These are phyloP conservation scores for Cottus gobio DNA, from an alignment of 2,113 vertebrate species.

Conservation along the genomic window DNA sequence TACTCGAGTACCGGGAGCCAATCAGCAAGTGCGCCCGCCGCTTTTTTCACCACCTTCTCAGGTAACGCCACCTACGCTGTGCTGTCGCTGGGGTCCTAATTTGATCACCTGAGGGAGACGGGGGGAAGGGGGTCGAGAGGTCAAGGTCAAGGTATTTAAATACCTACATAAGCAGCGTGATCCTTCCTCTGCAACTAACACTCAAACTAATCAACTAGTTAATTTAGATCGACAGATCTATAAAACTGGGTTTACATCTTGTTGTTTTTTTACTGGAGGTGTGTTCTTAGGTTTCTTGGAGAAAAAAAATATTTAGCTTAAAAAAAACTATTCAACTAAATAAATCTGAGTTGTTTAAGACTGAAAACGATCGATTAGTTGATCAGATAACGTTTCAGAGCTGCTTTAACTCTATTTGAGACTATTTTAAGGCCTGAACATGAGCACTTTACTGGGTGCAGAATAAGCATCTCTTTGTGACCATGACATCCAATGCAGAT, in stretches of 20 bases:
- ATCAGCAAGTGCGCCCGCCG: constrained; percentile 94
- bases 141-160: background rate
- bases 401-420: no score
- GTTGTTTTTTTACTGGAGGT: no score
- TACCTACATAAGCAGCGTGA: background rate
- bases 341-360: no score
- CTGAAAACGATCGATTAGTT: no score
- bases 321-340: no score
- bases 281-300: no score
- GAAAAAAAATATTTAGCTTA: no score
- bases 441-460: constrained; percentile 17
- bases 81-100: constrained; percentile 36
- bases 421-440: constrained; percentile 33
- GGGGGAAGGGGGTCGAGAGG: background rate
- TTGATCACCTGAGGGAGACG: constrained; percentile 15
- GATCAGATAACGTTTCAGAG: background rate
- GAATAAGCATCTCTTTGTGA: constrained; percentile 24
- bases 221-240: no score
- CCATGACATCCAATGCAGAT: constrained; percentile 37
- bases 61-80: constrained; percentile 82
- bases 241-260: no score
- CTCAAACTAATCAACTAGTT: no score
- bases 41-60: constrained; percentile 98
- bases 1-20: constrained; percentile 90
- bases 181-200: no score